Conservation (phyloP, 2,797 vertebrate genomes). For the Pogonophryne albipinna region DNA sequence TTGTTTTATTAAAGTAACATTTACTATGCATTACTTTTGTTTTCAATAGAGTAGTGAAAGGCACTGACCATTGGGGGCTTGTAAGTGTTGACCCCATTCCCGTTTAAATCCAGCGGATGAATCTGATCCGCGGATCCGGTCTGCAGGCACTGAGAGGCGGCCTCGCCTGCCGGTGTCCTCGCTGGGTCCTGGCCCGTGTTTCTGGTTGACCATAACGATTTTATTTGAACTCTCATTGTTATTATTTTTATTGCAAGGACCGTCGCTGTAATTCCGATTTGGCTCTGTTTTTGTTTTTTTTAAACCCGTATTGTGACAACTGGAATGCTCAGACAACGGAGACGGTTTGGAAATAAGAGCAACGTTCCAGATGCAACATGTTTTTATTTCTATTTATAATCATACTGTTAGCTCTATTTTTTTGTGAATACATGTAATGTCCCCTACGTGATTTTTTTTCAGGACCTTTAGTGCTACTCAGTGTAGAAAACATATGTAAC, state of each 20-base stretch:
- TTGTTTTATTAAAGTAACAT: no score
- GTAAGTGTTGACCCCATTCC: background rate
- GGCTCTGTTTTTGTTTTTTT: no score
- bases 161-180: no score
- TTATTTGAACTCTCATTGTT: no score
- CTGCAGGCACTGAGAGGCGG: accelerated
- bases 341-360: background rate
- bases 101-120: background rate
- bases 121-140: background rate
- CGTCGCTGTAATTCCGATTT: background rate
- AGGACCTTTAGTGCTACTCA: background rate
- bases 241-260: no score
- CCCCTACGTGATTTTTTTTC: background rate
- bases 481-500: no score
- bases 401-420: background rate
- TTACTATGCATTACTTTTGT: no score
- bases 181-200: background rate
- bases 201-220: no score
- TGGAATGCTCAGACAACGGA: slow-evolving; percentile 7
- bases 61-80: no score
- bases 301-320: no score
- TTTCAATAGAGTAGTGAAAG: no score
- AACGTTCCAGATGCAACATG: background rate
- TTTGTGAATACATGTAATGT: background rate
- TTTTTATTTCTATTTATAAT: no score